phyloP scores from a whole-genome alignment of 2,888 invertebrate species.

The Pyrrhia umbra region DNA sequence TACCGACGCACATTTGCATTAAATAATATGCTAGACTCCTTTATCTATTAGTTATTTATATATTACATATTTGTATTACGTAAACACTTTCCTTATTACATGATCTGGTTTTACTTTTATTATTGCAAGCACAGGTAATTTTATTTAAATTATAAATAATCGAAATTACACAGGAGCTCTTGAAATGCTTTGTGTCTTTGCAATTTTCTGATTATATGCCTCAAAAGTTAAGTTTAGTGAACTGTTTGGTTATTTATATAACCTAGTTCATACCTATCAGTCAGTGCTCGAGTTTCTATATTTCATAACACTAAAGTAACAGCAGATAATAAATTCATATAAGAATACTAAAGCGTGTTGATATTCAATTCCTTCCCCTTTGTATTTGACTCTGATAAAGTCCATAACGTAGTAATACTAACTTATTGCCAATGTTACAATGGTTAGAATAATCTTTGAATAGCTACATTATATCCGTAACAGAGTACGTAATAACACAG shows the following conservation, averaged over 20 bases:
- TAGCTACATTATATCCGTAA: slow-evolving; percentile 54
- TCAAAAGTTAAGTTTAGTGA: neutral
- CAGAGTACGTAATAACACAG: slow-evolving; percentile 62
- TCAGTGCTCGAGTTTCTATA: neutral
- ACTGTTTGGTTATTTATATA: neutral
- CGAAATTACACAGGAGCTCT: slow-evolving; percentile 28
- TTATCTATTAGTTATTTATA: slow-evolving; percentile 47
- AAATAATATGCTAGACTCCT: slow-evolving; percentile 29
- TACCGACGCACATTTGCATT: slow-evolving; percentile 39
- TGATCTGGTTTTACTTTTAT: slow-evolving; percentile 25
- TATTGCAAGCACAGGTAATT: slow-evolving; percentile 30
- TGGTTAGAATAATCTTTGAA: slow-evolving; percentile 59
- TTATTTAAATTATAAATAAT: slow-evolving; percentile 44
- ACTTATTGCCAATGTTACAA: slow-evolving; percentile 60
- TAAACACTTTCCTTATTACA: slow-evolving; percentile 37
- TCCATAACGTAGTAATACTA: slow-evolving; percentile 53
- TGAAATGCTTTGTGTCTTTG: neutral
- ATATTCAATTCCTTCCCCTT: slow-evolving; percentile 59
- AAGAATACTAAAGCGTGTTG: slow-evolving; percentile 47
- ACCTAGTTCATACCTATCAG: neutral
- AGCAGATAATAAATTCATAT: slow-evolving; percentile 53
- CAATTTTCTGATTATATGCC: neutral
- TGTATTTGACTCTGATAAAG: slow-evolving; percentile 51
- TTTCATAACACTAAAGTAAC: slow-evolving; percentile 21
- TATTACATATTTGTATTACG: slow-evolving; percentile 21